Base-by-base conservation (phyloP, 2,888 invertebrate genomes). In the Deilephila elpenor region DNA sequence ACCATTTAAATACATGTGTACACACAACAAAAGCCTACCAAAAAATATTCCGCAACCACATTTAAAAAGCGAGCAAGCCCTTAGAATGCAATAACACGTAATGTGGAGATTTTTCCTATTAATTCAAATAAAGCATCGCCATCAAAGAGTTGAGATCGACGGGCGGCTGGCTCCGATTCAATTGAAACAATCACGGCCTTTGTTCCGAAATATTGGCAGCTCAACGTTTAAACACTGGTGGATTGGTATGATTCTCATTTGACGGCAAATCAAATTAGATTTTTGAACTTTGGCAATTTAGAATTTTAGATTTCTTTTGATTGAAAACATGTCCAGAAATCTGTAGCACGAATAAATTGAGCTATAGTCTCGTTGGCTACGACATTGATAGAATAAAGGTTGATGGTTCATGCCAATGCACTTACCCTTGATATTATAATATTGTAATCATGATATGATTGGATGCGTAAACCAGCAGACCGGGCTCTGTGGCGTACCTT, bases 151-250 rank as follows among this genome's bases (percentile, higher is more conserved):
- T 64, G 37, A 20, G 37, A 20, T 44, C 64, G 64, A 64, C 64
- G 44, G 64, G 44, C 44, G 20, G 44, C 44, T 44, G 20, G 64
- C 64, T 37, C 44, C 64, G 20, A 44, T 64, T 64, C 64, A 64
- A 64, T 44, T 44, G 37, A 20, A 11, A 37, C 64, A 64, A 64
- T 64, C n/a, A 11, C 20, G n/a, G 34, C 14, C 37, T 64, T 64
- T 64, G 64, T 44, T 64, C 44, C n/a, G 37, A 64, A 20, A 20
- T 44, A 64, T 44, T 64, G 44, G 37, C 64, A 64, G 29, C 60
- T 25, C 8, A 59, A 25, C 20, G 14, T 60, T 25, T 60, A 60
- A 60, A 60, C 17, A 60, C 29, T 60, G 60, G 17, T 29, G 17
- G 14, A 60, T 60, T 60, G 60, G 8, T 60, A 60, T 60, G 60